Evolutionary conservation across 2,113 vertebrate species (phyloP).

Genomic region (Anolis carolinensis): DNA sequence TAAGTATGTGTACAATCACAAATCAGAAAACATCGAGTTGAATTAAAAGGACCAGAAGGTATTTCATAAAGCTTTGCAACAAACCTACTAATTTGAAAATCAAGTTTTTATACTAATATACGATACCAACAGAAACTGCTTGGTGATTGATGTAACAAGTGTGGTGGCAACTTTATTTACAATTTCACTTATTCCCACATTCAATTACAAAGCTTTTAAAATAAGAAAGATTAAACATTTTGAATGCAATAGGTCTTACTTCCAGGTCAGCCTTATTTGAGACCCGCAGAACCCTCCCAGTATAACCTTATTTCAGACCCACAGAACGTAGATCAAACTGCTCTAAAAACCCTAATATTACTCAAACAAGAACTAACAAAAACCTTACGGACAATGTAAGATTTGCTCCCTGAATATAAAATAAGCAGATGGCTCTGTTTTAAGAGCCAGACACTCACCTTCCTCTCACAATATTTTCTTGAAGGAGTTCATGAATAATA

Average conservation of each 20-base stretch:
- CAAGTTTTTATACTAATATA: not conserved
- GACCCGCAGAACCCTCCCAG: too few relatives aligned
- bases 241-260: too few relatives aligned
- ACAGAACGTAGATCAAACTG: not conserved
- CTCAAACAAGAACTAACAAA: not conserved
- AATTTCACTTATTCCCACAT: not conserved
- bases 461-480: conserved; percentile 96
- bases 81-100: not conserved
- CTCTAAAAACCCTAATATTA: not conserved
- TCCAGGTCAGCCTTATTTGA: too few relatives aligned
- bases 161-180: not conserved
- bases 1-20: not conserved
- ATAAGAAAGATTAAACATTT: too few relatives aligned
- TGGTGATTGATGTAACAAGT: not conserved
- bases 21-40: not conserved
- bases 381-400: not conserved
- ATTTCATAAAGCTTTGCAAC: not conserved
- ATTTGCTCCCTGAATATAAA: not conserved
- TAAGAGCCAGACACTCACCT: conserved; percentile 76
- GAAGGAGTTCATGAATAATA: conserved; percentile 96
- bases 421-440: not conserved
- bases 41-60: not conserved
- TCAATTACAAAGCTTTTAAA: not conserved
- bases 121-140: not conserved
- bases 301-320: not conserved